phyloP scores from a whole-genome alignment of 2,888 invertebrate genomes.

The Pelosia muscerda region DNA sequence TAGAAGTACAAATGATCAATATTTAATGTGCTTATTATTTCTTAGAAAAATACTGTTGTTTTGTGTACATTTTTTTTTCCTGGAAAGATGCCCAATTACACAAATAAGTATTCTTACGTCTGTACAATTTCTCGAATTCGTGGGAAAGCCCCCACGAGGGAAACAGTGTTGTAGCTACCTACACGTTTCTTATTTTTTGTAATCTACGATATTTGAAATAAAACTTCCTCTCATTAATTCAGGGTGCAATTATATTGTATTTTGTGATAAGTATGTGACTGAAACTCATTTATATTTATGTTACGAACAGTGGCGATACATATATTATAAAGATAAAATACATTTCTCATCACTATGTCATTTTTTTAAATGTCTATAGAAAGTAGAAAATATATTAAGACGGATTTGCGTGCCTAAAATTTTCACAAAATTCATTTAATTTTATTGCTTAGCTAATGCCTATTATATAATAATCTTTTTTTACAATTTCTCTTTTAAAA shows the following conservation, averaged over 20 bases:
- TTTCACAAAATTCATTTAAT: neutral
- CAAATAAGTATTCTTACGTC: neutral
- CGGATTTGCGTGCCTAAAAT: neutral
- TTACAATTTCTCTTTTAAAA: neutral
- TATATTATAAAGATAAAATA: no score
- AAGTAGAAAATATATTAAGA: neutral
- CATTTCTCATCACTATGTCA: no score
- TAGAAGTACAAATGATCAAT: neutral
- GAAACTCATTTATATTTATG: neutral
- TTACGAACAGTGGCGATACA: neutral
- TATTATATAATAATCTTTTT: neutral
- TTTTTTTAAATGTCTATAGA: neutral
- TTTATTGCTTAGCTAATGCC: neutral
- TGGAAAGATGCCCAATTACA: conserved; percentile 2
- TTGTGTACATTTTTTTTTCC: neutral
- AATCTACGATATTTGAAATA: neutral
- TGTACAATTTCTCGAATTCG: neutral
- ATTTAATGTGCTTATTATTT: neutral
- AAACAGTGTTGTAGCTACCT: no score
- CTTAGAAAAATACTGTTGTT: conserved; percentile 3
- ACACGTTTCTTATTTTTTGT: no score
- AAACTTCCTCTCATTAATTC: neutral
- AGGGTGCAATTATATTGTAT: no score
- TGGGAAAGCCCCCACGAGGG: neutral
- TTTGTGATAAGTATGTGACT: neutral